Evolutionary conservation across 2,113 vertebrate genomes (phyloP).

Genomic region (Sorex araneus): DNA sequence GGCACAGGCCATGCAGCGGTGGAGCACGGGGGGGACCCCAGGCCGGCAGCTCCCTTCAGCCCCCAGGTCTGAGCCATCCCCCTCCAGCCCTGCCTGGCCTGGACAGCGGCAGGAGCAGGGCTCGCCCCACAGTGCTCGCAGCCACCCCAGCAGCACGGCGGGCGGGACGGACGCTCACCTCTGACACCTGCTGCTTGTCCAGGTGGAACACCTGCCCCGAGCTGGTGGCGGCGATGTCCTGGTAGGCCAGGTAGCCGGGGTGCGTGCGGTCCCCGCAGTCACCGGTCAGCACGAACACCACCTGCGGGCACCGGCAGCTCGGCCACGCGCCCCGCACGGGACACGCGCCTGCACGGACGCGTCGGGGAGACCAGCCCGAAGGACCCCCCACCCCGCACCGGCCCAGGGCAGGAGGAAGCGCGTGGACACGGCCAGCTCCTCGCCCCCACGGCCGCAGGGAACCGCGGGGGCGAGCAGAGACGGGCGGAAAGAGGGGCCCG

Average conservation of each 20-base stretch:
- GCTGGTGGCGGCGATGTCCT: slow-evolving; percentile 95
- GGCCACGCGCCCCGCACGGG: neutral
- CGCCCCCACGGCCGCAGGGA: no score
- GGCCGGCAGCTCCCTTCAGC: neutral
- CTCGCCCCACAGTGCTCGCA: no score
- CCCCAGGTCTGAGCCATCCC: neutral
- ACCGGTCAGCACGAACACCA: slow-evolving; percentile 96
- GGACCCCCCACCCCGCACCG: no score
- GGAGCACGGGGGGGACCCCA: no score
- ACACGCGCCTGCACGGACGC: neutral
- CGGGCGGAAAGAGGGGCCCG: no score
- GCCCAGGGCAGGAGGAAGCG: no score
- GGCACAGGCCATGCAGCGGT: no score
- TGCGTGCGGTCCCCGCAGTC: slow-evolving; percentile 97
- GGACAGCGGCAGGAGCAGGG: no score
- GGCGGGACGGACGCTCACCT: slow-evolving; percentile 89
- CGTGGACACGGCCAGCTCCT: no score
- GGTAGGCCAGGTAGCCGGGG: slow-evolving; percentile 94
- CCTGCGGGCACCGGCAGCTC: slow-evolving; percentile 83
- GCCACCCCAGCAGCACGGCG: no score
- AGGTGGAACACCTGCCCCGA: slow-evolving; percentile 97
- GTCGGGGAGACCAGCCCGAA: no score
- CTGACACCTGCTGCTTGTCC: slow-evolving; percentile 96
- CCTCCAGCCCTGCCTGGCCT: neutral
- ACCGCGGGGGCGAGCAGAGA: no score